Evolutionary conservation across 2,888 invertebrate species (phyloP), one percentile per base, ranked within the genome.

Genomic region (Linnaemya vulpina): DNA sequence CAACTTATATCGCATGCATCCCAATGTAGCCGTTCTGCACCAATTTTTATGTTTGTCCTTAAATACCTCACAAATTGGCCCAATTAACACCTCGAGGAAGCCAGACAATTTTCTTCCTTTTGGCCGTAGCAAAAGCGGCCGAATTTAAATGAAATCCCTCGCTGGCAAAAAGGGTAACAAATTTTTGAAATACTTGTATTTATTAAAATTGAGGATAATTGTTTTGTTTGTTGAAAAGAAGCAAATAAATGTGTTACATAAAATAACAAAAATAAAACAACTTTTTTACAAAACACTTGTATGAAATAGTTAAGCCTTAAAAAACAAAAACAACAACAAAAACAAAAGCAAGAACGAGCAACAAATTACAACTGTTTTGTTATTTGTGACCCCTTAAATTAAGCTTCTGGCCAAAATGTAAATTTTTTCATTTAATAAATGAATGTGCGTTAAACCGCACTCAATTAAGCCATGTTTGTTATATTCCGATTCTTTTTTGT

Each of bases 161-260:
- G 38, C 43, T 74, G 51, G 40, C 20, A 58, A 70, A 78, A 79
- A 77, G 70, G 78, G 40, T 58, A 80, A 71, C 46, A 74, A 78
- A 85, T 85, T 46, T 75, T 85, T 85, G 70, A 79, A 85, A 85
- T 85, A 82, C 82, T 85, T 85, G 58, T 82, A 75, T 85, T 78
- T 85, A 85, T 79, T 85, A 85, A 85, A 68, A 84, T 20, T 13
- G 63, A 75, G 75, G 58, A 82, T 85, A 80, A 80, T 80, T 80
- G 80, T 63, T 62, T 63, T 71, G 78, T 71, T 78, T 78, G 43
- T 82, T 82, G 30, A 78, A 75, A 60, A 35, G 49, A 71, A 43
- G n/a, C 49, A 65, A 63, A 75, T 46, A 63, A 70, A 79, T 71
- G 60, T 78, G 68, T 71, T 53, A 63, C 79, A 81, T 30, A 67